phyloP scores from a whole-genome alignment of 2,113 vertebrate genomes.

The Camelus bactrianus region DNA sequence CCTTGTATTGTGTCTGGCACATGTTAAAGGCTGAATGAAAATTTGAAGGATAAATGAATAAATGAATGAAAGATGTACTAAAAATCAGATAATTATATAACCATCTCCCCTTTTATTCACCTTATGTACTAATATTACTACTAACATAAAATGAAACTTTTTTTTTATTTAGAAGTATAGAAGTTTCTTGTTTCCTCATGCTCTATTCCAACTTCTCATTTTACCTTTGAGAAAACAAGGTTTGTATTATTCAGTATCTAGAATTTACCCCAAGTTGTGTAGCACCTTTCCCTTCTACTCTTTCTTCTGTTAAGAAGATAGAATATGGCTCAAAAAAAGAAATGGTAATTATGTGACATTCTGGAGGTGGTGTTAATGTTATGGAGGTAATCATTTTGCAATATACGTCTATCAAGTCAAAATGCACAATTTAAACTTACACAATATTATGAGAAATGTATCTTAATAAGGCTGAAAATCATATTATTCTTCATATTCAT shows the following conservation, averaged over 20 bases:
- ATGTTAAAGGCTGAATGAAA: background rate
- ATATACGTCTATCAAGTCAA: background rate
- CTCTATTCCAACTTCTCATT: background rate
- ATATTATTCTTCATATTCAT: background rate
- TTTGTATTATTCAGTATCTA: background rate
- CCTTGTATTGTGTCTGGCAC: background rate
- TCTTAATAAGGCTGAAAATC: background rate
- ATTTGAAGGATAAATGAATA: background rate
- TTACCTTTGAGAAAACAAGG: background rate
- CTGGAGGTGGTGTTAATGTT: background rate
- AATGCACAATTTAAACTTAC: background rate
- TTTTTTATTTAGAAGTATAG: background rate
- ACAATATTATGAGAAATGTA: background rate
- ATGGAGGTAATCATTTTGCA: background rate
- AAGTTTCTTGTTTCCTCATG: background rate
- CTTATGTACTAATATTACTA: background rate
- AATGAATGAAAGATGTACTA: background rate
- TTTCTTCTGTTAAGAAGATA: background rate
- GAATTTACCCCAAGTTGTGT: background rate
- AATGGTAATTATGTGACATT: background rate
- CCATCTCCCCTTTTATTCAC: background rate
- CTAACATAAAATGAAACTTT: background rate
- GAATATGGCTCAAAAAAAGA: background rate
- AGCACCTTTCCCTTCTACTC: background rate
- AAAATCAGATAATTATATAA: background rate